Evolutionary conservation across 2,888 invertebrate species (phyloP), one percentile per base, ranked within the genome.

Genomic region (Anagyrus pseudococci): DNA sequence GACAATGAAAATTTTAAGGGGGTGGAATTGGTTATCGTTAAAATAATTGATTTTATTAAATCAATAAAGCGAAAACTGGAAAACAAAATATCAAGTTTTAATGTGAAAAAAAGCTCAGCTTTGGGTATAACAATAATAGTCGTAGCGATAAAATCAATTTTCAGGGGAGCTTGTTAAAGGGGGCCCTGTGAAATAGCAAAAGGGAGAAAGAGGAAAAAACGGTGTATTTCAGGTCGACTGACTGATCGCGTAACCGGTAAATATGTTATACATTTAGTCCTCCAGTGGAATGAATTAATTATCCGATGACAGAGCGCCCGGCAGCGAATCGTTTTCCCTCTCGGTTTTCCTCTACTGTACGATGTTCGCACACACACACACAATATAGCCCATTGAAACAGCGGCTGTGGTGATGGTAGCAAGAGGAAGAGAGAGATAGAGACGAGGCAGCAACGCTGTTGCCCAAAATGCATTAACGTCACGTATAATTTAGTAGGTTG

Each of bases 401-500:
- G n/a, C n/a, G n/a, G n/a, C n/a, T n/a, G n/a, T n/a, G n/a, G n/a
- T n/a, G n/a, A n/a, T n/a, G n/a, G n/a, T n/a, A n/a, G n/a, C n/a
- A n/a, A n/a, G n/a, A n/a, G n/a, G n/a, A n/a, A n/a, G n/a, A n/a
- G n/a, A n/a, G n/a, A n/a, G n/a, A n/a, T n/a, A n/a, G n/a, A n/a
- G n/a, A n/a, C n/a, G n/a, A n/a, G n/a, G n/a, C 26, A 1, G 25
- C 26, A 0, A 20, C 7, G 7, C 20, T 2, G 50, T 53, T 8
- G 29, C 20, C 46, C 33, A 50, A 58, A 59, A 58, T 55, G 55
- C 63, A 59, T 55, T 59, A 59, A 40, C 55, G 41, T 59, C 41
- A 20, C 49, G 50, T 33, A 59, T 64, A 55, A 64, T 64, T 58
- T 55, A 59, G 50, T n/a, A 37, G 13, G 33, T 17, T 40, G 50